Base-by-base conservation (phyloP, 2,888 invertebrate species). In the Parthenolecanium corni region DNA sequence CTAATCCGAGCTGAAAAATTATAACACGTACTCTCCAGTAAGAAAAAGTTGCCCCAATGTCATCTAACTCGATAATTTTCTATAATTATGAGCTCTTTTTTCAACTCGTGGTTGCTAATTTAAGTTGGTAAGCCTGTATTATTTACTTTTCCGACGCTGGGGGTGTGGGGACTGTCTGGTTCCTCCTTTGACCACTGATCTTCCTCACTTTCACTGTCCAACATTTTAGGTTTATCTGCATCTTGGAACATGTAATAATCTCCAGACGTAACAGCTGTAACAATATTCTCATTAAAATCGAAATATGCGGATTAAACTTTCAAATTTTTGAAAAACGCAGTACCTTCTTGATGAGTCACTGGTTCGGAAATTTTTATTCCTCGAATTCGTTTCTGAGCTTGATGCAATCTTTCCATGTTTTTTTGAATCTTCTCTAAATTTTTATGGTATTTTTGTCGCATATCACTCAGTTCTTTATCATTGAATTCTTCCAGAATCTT, bases 191-290 rank as follows among this genome's bases (percentile, higher is more conserved):
- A 21, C 31, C 61, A 56, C 14, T 44, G 25, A 1, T 46, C 57
- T 46, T 57, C 42, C 9, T 61, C 51, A 4, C 12, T 61, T 2
- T 61, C 61, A 20, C 49, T 54, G 3, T 4, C 12, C 20, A 47
- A 65, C 67, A 83, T 85, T 67, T 82, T 71, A 66, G 86, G 80
- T 44, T 87, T 86, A 65, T 87, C 86, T 87, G 70, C 87, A 86
- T 95, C 94, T 71, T 96, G 94, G 77, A 98, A 98, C 93, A 98
- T 94, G 77, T 95, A 97, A 77, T 98, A 97, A 76, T 98, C 98
- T 20, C 97, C 98, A 65, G 95, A 95, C 57, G 96, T 85, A 64
- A 97, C 86, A 54, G 97, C 98, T 98, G 77, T 73, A 75, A 72
- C 23, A 36, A 23, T 31, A 4, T 31, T 31, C 9, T 6, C 5